Base-by-base conservation (phyloP, 2,888 invertebrate species). In the Hermodice carunculata region DNA sequence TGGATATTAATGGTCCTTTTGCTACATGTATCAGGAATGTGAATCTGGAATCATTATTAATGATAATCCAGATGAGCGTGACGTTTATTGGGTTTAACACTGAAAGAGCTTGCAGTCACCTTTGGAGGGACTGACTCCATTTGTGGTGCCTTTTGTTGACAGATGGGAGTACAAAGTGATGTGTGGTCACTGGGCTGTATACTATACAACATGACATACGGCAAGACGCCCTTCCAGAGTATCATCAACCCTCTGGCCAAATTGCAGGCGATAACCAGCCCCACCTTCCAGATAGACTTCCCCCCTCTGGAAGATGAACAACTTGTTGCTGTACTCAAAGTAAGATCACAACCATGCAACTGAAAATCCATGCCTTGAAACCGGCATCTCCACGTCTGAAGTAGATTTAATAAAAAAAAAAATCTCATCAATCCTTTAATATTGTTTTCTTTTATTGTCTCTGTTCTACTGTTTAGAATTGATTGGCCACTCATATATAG, bases 161-260 rank as follows among this genome's bases (percentile, higher is more conserved):
- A 95, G 94, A 92, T 96, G 74, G 93, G 93, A 69, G 93, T 91
- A 73, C 95, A 94, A 81, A 94, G 96, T 46, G 98, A 98, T 86
- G 95, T 98, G 57, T 98, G 98, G 98, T 96, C 97, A 0, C 88
- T 98, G 73, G 98, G 98, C 26, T 98, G 97, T 85, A 98, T 98
- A 80, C 89, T 98, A 68, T 98, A 97, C 88, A 91, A 94, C 85
- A 89, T 98, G 86, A 91, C 96, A 43, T 98, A 96, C 85, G 93
- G 94, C 0, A 90, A 90, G 77, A 95, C 96, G 1, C 98, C 98
- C 0, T 98, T 97, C 87, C 92, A 93, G 43, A 92, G 95, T 85
- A 91, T 95, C 71, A 88, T 88, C 42, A 89, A 91, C 73, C 89
- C 90, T 68, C 89, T 91, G 83, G 90, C 90, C 42, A 95, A 95